Percentiles rank a stretch among this genome's conserved stretches.
These are phyloP conservation scores for Nibea albiflora DNA, from an alignment of 2,113 vertebrate species.

Conservation along the genomic window DNA sequence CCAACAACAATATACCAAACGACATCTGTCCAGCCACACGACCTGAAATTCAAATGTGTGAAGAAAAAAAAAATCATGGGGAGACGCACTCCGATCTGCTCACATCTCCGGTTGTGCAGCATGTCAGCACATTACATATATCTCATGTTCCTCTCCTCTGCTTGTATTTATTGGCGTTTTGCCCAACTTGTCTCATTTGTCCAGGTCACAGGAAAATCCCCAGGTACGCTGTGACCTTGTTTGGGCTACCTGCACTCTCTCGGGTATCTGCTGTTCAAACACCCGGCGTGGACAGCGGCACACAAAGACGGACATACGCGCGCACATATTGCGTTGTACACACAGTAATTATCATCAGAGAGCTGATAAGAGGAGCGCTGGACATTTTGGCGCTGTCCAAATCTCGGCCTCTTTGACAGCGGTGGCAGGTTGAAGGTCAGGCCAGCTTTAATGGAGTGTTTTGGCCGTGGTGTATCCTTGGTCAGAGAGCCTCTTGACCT, in stretches of 20 bases:
- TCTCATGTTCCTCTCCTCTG: constrained; percentile 16
- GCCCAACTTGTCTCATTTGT: constrained; percentile 13
- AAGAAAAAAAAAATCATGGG: background rate
- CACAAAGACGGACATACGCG: constrained; percentile 26
- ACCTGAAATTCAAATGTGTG: constrained; percentile 32
- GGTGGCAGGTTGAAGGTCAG: constrained; percentile 67
- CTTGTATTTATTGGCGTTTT: constrained; percentile 12
- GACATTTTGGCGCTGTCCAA: constrained; percentile 42
- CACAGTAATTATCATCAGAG: constrained; percentile 49
- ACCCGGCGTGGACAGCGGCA: constrained; percentile 4
- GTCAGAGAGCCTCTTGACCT: constrained; percentile 63
- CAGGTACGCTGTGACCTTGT: constrained; percentile 55
- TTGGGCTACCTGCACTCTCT: constrained; percentile 33
- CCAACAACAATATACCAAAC: constrained; percentile 3
- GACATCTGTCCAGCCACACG: constrained; percentile 11
- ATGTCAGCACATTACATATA: constrained; percentile 1
- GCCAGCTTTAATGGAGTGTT: constrained; percentile 61
- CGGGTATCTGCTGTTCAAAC: constrained; percentile 48
- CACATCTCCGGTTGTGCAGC: background rate
- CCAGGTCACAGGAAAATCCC: constrained; percentile 31
- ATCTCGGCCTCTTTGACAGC: constrained; percentile 40
- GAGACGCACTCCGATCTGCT: constrained; percentile 7
- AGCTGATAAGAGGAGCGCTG: constrained; percentile 56
- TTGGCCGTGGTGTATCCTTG: constrained; percentile 51
- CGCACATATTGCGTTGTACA: constrained; percentile 23